Conservation (phyloP, 2,797 vertebrate genomes). For the Siniperca obscura region DNA sequence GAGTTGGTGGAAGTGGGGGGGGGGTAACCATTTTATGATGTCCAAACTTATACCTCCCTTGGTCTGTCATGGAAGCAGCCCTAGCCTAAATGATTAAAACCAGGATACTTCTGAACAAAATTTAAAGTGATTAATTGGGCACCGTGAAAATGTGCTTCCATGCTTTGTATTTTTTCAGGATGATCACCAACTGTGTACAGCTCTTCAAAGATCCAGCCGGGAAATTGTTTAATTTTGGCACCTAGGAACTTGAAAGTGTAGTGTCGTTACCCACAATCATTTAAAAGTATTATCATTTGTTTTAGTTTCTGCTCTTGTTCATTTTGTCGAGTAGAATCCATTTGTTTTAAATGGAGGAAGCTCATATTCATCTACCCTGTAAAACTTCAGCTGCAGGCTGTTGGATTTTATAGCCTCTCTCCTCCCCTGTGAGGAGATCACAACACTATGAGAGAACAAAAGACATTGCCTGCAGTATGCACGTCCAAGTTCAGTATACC, state of each 20-base stretch:
- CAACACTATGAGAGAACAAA: conserved; percentile 43
- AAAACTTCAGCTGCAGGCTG: conserved; percentile 60
- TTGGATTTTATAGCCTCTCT: conserved; percentile 60
- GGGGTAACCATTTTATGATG: not conserved
- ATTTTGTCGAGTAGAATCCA: conserved; percentile 41
- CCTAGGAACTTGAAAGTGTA: not conserved
- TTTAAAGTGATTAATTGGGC: conserved; percentile 17
- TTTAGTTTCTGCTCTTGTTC: conserved; percentile 30
- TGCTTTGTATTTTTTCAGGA: not conserved
- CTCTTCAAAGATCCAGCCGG: too few species aligned
- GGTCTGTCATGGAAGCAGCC: conserved; percentile 2
- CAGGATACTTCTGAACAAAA: conserved; percentile 6
- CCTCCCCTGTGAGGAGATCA: conserved; percentile 65
- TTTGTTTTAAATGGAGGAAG: conserved; percentile 50
- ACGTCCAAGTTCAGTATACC: conserved; percentile 45
- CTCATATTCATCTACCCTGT: conserved; percentile 45
- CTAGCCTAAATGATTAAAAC: conserved; percentile 19
- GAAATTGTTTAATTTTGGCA: too few species aligned
- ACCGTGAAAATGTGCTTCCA: not conserved
- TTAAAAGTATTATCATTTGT: conserved; percentile 25
- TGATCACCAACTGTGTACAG: not conserved
- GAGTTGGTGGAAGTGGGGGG: not conserved
- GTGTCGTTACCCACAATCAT: not conserved
- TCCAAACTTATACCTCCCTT: conserved; percentile 4
- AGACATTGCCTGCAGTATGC: conserved; percentile 64